Base-by-base conservation (phyloP, 2,888 invertebrate species). In the Scelioninae gen. 2 region DNA sequence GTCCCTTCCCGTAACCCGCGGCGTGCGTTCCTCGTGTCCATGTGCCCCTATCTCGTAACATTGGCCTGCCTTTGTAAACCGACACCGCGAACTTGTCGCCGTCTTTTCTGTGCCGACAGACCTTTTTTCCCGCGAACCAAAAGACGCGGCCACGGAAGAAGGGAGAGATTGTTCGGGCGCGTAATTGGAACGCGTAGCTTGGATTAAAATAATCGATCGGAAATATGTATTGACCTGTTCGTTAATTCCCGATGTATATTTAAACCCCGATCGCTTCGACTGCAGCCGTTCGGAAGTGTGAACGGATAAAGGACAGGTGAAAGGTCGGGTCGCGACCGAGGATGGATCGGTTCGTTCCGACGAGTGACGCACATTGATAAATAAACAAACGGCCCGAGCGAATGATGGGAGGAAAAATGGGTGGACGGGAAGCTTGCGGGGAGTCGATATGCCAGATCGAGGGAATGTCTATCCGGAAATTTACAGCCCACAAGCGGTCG, bases 151-250 rank as follows among this genome's bases (percentile, higher is more conserved):
- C n/a, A n/a, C 39, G 39, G 39, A 13, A 3, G 37, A 11, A 28
- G 10, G 18, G 28, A n/a, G 3, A 16, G 6, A 43, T 16, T 50
- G 18, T 48, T 39, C 48, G 31, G 11, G 15, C 15, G 43, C 58
- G 16, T 33, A 50, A 60, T 60, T 60, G 39, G 33, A 57, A 19
- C 55, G 28, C 53, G 46, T 2, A 1, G 43, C 2, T 45, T 45
- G 43, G 60, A 60, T 60, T 53, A 60, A 61, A 55, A 33, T 61
- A 61, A 69, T 69, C 41, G 69, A 69, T 61, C 41, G 19, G 48
- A 46, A 2, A 33, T 53, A 60, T n/a, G 57, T 25, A 52, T 53
- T 69, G 61, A 41, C 53, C 37, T 45, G 46, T 53, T 64, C 45
- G 33, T 55, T 55, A 41, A 50, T 61, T 50, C 50, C 50, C 35